Conservation (phyloP, 1,140 invertebrate genomes). For the Pogonomyrmex californicus region DNA sequence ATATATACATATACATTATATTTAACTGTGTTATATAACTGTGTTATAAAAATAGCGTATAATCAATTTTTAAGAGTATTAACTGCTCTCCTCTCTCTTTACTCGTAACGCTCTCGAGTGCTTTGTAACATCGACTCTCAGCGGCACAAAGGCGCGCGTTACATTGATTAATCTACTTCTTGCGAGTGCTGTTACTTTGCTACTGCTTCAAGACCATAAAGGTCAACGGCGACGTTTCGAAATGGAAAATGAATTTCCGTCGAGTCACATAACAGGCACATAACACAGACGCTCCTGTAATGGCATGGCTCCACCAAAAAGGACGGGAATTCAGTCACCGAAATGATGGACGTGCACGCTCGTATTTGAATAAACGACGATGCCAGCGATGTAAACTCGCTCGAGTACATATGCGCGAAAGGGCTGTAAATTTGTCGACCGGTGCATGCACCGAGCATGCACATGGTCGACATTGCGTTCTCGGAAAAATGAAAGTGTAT, state of each 20-base stretch:
- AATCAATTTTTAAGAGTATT: constrained; percentile 2
- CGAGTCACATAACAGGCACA: not conserved
- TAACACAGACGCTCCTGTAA: not conserved
- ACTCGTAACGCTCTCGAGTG: not conserved
- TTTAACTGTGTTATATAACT: not conserved
- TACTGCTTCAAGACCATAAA: constrained; percentile 35
- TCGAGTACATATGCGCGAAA: constrained; percentile 14
- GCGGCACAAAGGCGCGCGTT: constrained; percentile 15
- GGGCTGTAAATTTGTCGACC: constrained; percentile 40
- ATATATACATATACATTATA: not conserved
- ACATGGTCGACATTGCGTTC: constrained; percentile 44
- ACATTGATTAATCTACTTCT: constrained; percentile 53
- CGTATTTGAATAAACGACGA: constrained; percentile 64
- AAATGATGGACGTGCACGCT: constrained; percentile 49
- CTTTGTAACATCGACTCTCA: not conserved
- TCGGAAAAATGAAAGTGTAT: constrained; percentile 39
- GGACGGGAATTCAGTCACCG: constrained; percentile 37
- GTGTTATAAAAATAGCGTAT: not conserved
- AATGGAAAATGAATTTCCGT: constrained; percentile 53
- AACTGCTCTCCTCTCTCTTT: not conserved
- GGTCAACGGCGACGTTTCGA: constrained; percentile 19
- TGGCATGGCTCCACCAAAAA: constrained; percentile 14
- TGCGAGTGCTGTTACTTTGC: constrained; percentile 27
- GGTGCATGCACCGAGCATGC: constrained; percentile 24
- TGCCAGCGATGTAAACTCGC: constrained; percentile 51